A percentile compares a stretch with the other conserved stretches of the same genome.
Conservation (phyloP, 2,113 vertebrate genomes). For the Jaculus jaculus region DNA sequence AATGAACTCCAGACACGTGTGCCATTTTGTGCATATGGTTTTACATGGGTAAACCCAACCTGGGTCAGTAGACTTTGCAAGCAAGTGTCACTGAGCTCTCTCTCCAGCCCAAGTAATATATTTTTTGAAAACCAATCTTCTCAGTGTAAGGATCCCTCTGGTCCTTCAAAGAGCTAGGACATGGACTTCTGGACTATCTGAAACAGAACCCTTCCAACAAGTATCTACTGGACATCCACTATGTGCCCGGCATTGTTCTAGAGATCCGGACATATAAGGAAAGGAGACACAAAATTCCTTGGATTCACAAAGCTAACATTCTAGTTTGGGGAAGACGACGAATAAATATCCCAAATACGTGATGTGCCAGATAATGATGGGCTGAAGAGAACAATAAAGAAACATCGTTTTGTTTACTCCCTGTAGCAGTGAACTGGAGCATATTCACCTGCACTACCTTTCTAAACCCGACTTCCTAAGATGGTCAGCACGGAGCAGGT, state of each 20-base stretch:
- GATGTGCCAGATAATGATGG: not conserved
- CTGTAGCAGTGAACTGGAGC: not conserved
- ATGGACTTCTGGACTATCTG: constrained; percentile 13
- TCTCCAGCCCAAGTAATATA: too few species aligned
- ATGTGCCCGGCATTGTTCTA: not conserved
- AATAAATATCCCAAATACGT: not conserved
- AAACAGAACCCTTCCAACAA: not conserved
- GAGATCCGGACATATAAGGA: not conserved
- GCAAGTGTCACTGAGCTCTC: too few species aligned
- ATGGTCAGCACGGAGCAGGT: not conserved
- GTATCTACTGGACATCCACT: not conserved
- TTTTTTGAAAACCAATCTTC: not conserved
- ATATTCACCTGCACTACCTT: not conserved
- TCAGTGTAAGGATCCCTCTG: not conserved
- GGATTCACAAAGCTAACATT: not conserved
- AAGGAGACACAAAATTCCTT: not conserved
- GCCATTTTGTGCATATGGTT: too few species aligned
- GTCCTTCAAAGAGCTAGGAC: not conserved
- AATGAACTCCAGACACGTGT: too few species aligned
- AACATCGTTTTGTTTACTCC: too few species aligned
- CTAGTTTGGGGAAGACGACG: not conserved
- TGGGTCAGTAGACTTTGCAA: too few species aligned
- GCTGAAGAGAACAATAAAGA: not conserved
- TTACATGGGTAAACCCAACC: too few species aligned
- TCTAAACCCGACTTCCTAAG: not conserved